phyloP scores from a whole-genome alignment of 2,113 vertebrate genomes.

The Neolamprologus kungweensis region DNA sequence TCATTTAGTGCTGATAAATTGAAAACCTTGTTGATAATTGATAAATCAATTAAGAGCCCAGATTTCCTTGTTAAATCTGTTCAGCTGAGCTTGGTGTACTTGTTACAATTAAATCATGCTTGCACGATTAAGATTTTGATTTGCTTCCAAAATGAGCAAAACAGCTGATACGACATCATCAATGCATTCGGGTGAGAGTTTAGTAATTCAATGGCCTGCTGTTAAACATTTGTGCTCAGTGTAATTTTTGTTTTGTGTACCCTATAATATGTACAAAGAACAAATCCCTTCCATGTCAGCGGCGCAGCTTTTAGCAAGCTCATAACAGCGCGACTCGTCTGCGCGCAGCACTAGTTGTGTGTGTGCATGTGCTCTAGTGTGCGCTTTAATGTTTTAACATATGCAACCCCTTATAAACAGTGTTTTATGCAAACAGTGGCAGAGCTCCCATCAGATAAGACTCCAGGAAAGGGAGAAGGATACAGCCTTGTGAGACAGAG shows the following conservation, averaged over 20 bases:
- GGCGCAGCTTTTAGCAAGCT: conserved; percentile 34
- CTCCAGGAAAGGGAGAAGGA: conserved; percentile 56
- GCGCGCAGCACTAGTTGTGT: not conserved
- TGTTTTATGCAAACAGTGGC: conserved; percentile 75
- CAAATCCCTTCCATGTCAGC: conserved; percentile 19
- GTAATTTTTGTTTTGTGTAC: not conserved
- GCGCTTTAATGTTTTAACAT: conserved; percentile 72
- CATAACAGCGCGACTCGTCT: conserved; percentile 19
- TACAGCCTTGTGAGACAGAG: conserved; percentile 36
- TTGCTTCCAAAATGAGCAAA: not conserved
- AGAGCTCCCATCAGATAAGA: conserved; percentile 73
- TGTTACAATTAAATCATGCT: not conserved
- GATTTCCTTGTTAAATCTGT: not conserved
- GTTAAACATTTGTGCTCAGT: not conserved
- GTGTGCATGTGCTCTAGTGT: conserved; percentile 31
- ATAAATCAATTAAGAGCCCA: not conserved
- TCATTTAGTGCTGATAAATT: not conserved
- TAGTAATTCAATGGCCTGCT: not conserved
- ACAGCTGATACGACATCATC: not conserved
- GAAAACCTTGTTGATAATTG: not conserved
- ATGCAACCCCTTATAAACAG: conserved; percentile 75
- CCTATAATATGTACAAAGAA: conserved; percentile 26
- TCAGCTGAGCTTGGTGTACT: not conserved
- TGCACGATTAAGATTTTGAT: not conserved
- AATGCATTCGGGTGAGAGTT: not conserved